phyloP scores from a whole-genome alignment of 2,888 invertebrate genomes.

The Helleia helle region DNA sequence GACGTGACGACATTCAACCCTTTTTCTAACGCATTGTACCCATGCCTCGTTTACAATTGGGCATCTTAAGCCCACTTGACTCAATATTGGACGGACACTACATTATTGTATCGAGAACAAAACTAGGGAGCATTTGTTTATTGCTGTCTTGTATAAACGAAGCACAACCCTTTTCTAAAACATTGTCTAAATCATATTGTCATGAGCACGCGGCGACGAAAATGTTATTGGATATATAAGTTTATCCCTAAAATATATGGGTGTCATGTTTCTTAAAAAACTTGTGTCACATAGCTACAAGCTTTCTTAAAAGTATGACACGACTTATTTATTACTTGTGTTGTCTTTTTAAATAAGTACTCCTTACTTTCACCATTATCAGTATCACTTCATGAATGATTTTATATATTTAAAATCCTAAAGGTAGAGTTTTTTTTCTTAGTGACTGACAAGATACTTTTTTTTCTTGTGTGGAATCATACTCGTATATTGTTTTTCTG shows the following conservation, averaged over 20 bases:
- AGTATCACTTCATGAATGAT: too few relatives aligned
- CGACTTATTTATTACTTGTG: too few relatives aligned
- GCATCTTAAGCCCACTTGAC: background rate
- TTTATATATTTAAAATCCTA: too few relatives aligned
- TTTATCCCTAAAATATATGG: conserved; percentile 60
- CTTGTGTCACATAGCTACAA: too few relatives aligned
- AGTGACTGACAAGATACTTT: too few relatives aligned
- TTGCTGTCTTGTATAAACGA: conserved; percentile 32
- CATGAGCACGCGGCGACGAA: conserved; percentile 65
- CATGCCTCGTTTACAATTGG: conserved; percentile 38
- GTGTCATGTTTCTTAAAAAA: conserved; percentile 33
- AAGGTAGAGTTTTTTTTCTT: too few relatives aligned
- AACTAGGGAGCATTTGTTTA: conserved; percentile 2
- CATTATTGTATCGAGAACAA: background rate
- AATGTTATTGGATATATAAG: conserved; percentile 65
- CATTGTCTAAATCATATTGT: conserved; percentile 70
- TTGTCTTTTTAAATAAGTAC: background rate
- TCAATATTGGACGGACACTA: background rate
- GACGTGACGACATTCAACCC: conserved; percentile 65
- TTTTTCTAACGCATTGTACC: conserved; percentile 55
- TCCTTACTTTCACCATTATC: too few relatives aligned
- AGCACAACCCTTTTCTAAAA: conserved; percentile 61
- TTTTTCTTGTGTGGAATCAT: too few relatives aligned
- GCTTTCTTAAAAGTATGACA: too few relatives aligned
- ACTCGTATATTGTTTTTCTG: too few relatives aligned